Percentiles rank a stretch among this genome's conserved stretches.
These are phyloP conservation scores for Eretmocerus hayati DNA, from an alignment of 2,888 invertebrate species.

Conservation along the genomic window DNA sequence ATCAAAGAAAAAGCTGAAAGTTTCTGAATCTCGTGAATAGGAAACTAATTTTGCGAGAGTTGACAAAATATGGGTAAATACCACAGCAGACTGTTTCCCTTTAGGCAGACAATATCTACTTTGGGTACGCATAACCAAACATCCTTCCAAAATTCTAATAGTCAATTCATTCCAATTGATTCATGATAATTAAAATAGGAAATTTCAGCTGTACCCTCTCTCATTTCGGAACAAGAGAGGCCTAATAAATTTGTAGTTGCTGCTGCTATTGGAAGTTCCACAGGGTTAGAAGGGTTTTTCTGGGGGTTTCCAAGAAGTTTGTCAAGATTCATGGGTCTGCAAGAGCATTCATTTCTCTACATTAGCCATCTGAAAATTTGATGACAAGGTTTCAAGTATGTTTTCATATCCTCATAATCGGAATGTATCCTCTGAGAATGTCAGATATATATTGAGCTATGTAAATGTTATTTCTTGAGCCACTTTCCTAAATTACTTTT, in stretches of 20 bases:
- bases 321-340: slow-evolving; percentile 64
- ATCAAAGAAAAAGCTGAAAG: no score
- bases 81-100: slow-evolving; percentile 61
- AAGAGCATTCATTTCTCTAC: slow-evolving; percentile 78
- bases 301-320: slow-evolving; percentile 74
- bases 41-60: background rate
- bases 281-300: slow-evolving; percentile 78
- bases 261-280: slow-evolving; percentile 86
- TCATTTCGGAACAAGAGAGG: slow-evolving; percentile 74
- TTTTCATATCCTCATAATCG: no score
- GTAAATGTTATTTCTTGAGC: no score
- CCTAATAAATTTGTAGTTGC: slow-evolving; percentile 71
- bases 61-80: slow-evolving; percentile 50
- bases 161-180: no score
- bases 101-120: slow-evolving; percentile 56
- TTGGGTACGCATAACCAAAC: slow-evolving; percentile 47
- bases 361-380: slow-evolving; percentile 74
- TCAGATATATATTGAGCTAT: no score
- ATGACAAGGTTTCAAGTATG: slow-evolving; percentile 76
- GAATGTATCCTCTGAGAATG: no score
- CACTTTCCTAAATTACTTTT: no score
- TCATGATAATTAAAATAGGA: slow-evolving; percentile 55
- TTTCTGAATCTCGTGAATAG: no score
- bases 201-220: slow-evolving; percentile 81
- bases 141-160: slow-evolving; percentile 1